Evolutionary conservation across 2,888 invertebrate species (phyloP), one percentile per base, ranked within the genome.

Genomic region (Harpagoxenus sublaevis): DNA sequence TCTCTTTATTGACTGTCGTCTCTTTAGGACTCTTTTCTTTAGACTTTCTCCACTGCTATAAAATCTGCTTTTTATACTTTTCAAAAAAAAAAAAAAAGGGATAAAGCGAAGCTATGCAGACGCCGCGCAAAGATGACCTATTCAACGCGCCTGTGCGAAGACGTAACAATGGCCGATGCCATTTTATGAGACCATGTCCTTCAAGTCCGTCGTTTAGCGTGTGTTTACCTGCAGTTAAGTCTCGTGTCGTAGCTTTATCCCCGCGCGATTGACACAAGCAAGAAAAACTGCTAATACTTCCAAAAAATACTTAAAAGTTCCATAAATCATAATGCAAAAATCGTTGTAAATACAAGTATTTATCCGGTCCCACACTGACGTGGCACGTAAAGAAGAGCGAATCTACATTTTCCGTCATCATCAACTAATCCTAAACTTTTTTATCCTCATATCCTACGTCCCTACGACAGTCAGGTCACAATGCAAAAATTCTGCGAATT

Each of bases 331-430:
- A 62, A 6, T 35, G 18, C 1, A 48, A 51, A 48, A 83, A 84
- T 90, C 89, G 89, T 89, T 84, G 91, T 92, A 93, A 93, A 93
- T 90, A 93, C 75, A 84, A 85, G 73, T 86, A 75, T 51, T 89
- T 84, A 86, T 88, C 87, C 68, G 78, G 55, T 51, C 74, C 71
- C 48, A n/a, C 60, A 81, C 3, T 70, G 60, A 65, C 35, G 53
- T 39, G 81, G 73, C 89, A 88, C 89, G 89, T 87, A 89, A 83
- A 66, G 9, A 57, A 55, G 39, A 28, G 3, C 6, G 3, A 57
- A n/a, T 15, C 28, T 60, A 18, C n/a, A 28, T 42, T 31, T 74
- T 9, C 23, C 18, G 4, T 12, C 12, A 1, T 15, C 42, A n/a
- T n/a, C 6, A 35, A 35, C 12, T 45, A 31, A 45, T n/a, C 31